A percentile compares a stretch with the other conserved stretches of the same genome.
These are phyloP conservation scores for Archips crataeganus DNA, from an alignment of 2,888 invertebrate genomes.

Conservation along the genomic window DNA sequence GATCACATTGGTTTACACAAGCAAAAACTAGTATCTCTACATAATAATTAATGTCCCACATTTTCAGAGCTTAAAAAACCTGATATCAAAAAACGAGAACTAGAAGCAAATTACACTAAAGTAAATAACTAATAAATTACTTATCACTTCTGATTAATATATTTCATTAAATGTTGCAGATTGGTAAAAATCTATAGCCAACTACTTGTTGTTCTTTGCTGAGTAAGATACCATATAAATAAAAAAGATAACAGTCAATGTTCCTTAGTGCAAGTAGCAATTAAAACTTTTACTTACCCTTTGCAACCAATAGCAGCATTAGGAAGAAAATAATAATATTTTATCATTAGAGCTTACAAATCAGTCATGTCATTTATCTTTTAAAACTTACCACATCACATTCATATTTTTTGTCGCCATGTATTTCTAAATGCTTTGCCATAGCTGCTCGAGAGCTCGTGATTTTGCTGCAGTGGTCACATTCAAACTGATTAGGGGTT, in stretches of 20 bases:
- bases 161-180: no score
- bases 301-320: conserved; percentile 49
- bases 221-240: not conserved
- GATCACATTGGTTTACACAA: no score
- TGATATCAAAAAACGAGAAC: no score
- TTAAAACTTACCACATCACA: conserved; percentile 85
- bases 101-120: no score
- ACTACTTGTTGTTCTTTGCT: not conserved
- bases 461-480: conserved; percentile 90
- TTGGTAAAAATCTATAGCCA: no score
- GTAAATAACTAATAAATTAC: no score
- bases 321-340: conserved; percentile 45
- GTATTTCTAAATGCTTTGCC: conserved; percentile 90
- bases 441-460: conserved; percentile 91
- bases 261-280: not conserved
- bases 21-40: no score
- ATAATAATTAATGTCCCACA: no score
- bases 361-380: not conserved
- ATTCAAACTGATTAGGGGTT: conserved; percentile 88
- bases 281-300: conserved; percentile 52
- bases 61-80: no score
- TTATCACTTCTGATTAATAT: no score
- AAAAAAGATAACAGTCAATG: not conserved
- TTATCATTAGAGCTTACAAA: conserved; percentile 28
- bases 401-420: conserved; percentile 88